Base-by-base conservation (phyloP, 2,888 invertebrate species). In the Drosophila neotestacea region DNA sequence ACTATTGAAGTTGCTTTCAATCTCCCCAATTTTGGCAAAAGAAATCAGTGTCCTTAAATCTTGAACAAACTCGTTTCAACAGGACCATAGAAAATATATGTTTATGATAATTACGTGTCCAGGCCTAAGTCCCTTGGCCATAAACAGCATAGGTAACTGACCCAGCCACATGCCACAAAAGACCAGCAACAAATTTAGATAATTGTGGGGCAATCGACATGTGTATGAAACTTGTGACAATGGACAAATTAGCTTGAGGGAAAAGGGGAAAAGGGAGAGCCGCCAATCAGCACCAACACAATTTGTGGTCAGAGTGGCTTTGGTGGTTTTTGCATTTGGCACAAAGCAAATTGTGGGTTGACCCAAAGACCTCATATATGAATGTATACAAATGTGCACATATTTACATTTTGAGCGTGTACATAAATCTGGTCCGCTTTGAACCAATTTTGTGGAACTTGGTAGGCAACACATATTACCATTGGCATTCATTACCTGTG, bases 381-480 rank as follows among this genome's bases (percentile, higher is more conserved):
- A 22, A 6, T 48, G 16, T 28, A 34, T 13, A 38, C 47, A 47
- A 36, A 51, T 34, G 36, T n/a, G 7, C 41, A 52, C 54, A 64
- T 51, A 72, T 79, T 60, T 68, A 60, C 68, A 68, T 79, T 63
- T 72, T 65, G 60, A 48, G 62, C 56, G 46, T 48, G 47, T 60
- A 64, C 73, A 78, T 78, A 80, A 80, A 79, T 77, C 67, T 77
- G 51, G 7, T 55, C 59, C 28, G 58, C 70, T 67, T 50, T 73
- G 65, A 80, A 77, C 73, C 74, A 51, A 59, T 67, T 55, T 36
- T 36, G 66, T 27, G 60, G 60, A 50, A 47, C 36, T 58, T 61
- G 75, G 77, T 77, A 72, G 72, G 61, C 64, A 52, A 47, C 67
- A 70, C 77, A 78, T 73, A 77, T 78, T 73, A 69, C 65, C 59